A percentile compares a stretch with the other conserved stretches of the same genome.
These are phyloP conservation scores for Aurelia aurita DNA, from an alignment of 30 jellyfish, hydroid and myxozoan genomes.

Conservation along the genomic window DNA sequence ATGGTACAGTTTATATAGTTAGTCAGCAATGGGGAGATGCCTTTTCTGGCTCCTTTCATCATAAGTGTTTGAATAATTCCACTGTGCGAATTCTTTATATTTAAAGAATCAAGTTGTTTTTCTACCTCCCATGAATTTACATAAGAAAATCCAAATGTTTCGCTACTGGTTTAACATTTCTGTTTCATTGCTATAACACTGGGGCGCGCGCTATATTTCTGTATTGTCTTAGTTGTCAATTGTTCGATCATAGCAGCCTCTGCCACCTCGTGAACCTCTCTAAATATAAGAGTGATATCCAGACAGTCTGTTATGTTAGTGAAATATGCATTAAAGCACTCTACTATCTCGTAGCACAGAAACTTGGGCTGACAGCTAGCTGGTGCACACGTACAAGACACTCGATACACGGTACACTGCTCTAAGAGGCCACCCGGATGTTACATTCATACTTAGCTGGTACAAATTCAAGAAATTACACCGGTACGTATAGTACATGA, in stretches of 20 bases:
- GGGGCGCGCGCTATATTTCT: conserved; percentile 14
- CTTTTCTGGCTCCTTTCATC: too few species aligned
- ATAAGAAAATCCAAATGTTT: conserved; percentile 7
- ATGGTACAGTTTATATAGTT: conserved; percentile 23
- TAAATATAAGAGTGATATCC: conserved; percentile 16
- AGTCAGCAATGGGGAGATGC: conserved; percentile 34
- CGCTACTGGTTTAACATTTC: conserved; percentile 19
- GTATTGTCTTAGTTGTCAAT: conserved; percentile 3
- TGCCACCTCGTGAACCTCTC: neutral
- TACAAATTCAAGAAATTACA: too few species aligned
- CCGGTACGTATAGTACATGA: too few species aligned
- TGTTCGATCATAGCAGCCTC: conserved; percentile 22
- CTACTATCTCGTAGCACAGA: neutral
- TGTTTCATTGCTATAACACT: conserved; percentile 18
- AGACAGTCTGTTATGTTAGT: conserved; percentile 15
- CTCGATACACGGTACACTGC: too few species aligned
- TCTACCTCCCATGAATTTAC: conserved; percentile 25
- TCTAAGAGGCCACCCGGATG: too few species aligned
- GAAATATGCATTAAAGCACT: conserved; percentile 30
- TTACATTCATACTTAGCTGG: too few species aligned
- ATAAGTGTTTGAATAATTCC: too few species aligned
- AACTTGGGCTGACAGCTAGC: too few species aligned
- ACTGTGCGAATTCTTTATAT: neutral
- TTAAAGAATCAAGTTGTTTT: conserved; percentile 17
- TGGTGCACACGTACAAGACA: too few species aligned